Conservation (phyloP, 2,113 vertebrate species). For the Elgaria multicarinata region DNA sequence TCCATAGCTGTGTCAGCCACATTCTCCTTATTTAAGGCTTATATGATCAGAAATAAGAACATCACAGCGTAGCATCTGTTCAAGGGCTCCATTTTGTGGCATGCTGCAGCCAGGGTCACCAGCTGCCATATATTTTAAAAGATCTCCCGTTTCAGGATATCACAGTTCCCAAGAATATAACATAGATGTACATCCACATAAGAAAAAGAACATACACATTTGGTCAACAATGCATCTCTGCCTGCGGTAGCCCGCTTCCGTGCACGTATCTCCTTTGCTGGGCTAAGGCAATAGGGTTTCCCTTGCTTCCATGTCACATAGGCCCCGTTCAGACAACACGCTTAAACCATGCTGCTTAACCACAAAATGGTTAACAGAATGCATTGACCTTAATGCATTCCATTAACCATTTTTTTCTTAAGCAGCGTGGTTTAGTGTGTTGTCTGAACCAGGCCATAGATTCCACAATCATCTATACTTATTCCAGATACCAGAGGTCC, state of each 20-base stretch:
- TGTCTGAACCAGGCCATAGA: no score
- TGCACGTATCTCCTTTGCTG: neutral
- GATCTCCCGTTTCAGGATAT: neutral
- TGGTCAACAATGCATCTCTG: neutral
- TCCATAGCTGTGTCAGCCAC: neutral
- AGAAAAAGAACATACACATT: neutral
- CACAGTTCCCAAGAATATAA: neutral
- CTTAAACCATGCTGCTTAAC: no score
- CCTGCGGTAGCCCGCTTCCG: neutral
- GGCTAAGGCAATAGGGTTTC: neutral
- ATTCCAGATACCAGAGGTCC: neutral
- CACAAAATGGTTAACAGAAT: no score
- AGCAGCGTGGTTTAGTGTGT: no score
- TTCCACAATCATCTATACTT: neutral
- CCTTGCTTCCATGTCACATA: neutral
- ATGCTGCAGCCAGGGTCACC: neutral
- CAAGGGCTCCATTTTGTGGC: conserved; percentile 7
- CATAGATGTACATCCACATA: neutral
- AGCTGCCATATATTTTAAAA: neutral
- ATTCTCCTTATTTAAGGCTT: neutral
- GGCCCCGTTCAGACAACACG: no score
- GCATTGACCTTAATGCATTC: no score
- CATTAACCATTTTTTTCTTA: no score
- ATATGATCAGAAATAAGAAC: neutral
- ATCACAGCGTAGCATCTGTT: neutral